Evolutionary conservation across 2,113 vertebrate genomes (phyloP), one percentile per base, ranked within the genome.

Genomic region (Salvator merianae): DNA sequence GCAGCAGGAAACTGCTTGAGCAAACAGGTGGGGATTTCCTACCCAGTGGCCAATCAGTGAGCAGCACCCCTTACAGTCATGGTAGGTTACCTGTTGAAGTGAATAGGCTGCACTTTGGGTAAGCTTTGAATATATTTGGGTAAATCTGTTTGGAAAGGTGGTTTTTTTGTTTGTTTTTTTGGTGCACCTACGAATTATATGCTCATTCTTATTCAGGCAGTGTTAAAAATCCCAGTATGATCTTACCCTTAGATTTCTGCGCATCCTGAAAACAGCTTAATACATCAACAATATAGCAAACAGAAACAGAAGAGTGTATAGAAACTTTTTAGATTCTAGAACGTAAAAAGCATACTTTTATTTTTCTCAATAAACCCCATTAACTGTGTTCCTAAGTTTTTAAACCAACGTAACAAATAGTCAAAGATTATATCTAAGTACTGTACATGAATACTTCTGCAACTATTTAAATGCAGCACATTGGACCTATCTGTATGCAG

Each of bases 261-360:
- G 7, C 2, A 78, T 83, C 3, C 80, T 18, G 26, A 71, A 8
- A 86, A n/a, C 20, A 50, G 34, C 50, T 36, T 16, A 66, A 78
- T 77, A 78, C 36, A 68, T 26, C 86, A 38, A 28, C 0, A 32
- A 0, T 30, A 79, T 9, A 26, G 5, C 72, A 43, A 84, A 22
- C 5, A n/a, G 6, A 76, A 34, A 38, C 71, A 40, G 66, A 84
- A 40, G 66, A 84, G 34, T 80, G 74, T 18, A 66, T 12, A 1
- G 63, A 34, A 85, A 86, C 79, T 50, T 59, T 75, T 30, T 83
- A 26, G 68, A 88, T 84, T 24, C 82, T 73, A 22, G 3, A 6
- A 81, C 16, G 20, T 18, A 79, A 10, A 77, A 79, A 7, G n/a
- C 55, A 53, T 43, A 70, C 2, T 66, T 59, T 47, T 53, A 50